Conservation (phyloP, 2,113 vertebrate genomes). For the Benitochromis conjunctus region DNA sequence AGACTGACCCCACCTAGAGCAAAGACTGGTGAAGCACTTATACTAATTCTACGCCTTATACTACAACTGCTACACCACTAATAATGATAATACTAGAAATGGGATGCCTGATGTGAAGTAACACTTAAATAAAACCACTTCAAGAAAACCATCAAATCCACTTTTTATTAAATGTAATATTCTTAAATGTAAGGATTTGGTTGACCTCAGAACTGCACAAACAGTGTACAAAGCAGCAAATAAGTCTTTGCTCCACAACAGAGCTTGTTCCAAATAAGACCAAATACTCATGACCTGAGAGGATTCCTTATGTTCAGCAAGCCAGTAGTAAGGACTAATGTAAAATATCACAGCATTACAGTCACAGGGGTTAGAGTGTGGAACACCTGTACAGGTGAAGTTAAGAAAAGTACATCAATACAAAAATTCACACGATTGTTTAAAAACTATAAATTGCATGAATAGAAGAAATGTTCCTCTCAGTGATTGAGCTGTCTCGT, state of each 20-base stretch:
- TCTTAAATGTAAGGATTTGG: not conserved
- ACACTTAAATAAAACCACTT: not conserved
- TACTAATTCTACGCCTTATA: not conserved
- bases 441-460: not conserved
- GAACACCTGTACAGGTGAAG: not conserved
- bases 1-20: not conserved
- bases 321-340: not conserved
- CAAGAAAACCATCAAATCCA: accelerated
- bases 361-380: not conserved
- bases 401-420: not conserved
- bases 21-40: not conserved
- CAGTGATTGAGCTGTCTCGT: not conserved
- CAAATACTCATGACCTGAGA: not conserved
- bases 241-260: not conserved
- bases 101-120: not conserved
- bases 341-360: not conserved
- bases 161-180: not conserved
- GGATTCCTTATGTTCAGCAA: not conserved
- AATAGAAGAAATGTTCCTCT: not conserved
- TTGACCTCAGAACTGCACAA: not conserved
- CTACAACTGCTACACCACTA: not conserved
- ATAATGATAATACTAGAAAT: not conserved
- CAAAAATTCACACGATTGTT: not conserved
- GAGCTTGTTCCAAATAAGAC: not conserved
- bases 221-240: not conserved